A percentile compares a stretch with the other conserved stretches of the same genome.
Conservation (phyloP, 2,888 invertebrate genomes). For the Therioaphis trifolii region DNA sequence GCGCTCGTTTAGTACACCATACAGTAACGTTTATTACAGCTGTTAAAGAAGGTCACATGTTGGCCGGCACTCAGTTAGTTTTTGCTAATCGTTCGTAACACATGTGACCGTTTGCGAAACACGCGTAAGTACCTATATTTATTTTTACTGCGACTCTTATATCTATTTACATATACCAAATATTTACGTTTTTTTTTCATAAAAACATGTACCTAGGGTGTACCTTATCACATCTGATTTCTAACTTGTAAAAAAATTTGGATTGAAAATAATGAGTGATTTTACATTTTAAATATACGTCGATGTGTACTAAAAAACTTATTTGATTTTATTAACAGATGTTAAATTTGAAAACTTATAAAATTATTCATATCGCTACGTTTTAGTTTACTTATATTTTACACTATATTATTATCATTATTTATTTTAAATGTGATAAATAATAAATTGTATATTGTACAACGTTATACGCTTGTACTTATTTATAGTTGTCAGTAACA, state of each 20-base stretch:
- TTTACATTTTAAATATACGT: no score
- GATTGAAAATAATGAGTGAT: no score
- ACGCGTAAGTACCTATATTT: conserved; percentile 29
- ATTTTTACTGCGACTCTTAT: not conserved
- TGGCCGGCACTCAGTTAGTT: conserved; percentile 9
- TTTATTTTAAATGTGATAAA: no score
- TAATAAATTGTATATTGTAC: no score
- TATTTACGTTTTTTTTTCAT: not conserved
- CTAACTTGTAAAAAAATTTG: no score
- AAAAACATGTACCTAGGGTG: not conserved
- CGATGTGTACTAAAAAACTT: not conserved
- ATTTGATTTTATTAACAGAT: not conserved
- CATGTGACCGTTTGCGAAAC: conserved; percentile 8
- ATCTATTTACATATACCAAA: not conserved
- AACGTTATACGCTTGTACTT: no score
- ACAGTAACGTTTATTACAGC: conserved; percentile 1
- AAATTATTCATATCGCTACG: no score
- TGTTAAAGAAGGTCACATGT: conserved; percentile 36
- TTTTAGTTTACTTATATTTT: no score
- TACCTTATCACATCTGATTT: no score
- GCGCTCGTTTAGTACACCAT: no score
- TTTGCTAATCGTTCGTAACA: conserved; percentile 16
- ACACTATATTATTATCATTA: no score
- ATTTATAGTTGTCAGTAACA: not conserved
- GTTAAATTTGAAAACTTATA: no score